A percentile compares a stretch with the other conserved stretches of the same genome.
Evolutionary conservation across 2,888 invertebrate genomes (phyloP).

Genomic region (Drosophila neotestacea): DNA sequence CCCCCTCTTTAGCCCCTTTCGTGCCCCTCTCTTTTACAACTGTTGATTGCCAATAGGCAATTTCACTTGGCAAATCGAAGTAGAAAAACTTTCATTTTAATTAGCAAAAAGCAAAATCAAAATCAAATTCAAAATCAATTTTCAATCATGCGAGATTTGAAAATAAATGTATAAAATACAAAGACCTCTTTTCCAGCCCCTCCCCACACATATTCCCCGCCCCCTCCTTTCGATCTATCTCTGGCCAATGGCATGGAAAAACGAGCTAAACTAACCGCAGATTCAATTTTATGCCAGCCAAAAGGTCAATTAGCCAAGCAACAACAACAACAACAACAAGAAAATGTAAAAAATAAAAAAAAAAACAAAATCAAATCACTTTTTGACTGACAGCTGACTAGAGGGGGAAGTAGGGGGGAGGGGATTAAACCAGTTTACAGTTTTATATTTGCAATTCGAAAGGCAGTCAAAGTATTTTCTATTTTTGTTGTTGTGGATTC

Average conservation of each 20-base stretch:
- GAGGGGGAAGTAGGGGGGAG: not conserved
- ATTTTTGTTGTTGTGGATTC: constrained; percentile 34
- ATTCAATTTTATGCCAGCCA: constrained; percentile 68
- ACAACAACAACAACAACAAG: constrained; percentile 6
- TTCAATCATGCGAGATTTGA: constrained; percentile 45
- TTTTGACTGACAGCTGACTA: constrained; percentile 47
- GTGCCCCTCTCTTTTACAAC: not conserved
- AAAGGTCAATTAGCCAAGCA: constrained; percentile 74
- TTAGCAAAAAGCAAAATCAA: constrained; percentile 55
- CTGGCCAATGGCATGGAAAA: constrained; percentile 45
- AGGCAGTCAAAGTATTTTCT: constrained; percentile 63
- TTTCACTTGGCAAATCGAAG: constrained; percentile 62
- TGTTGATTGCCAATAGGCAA: constrained; percentile 50
- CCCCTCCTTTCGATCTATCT: not conserved
- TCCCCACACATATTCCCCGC: not conserved
- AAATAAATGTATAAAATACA: constrained; percentile 32
- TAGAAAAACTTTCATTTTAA: constrained; percentile 75
- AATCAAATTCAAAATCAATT: constrained; percentile 67
- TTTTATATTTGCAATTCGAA: constrained; percentile 67
- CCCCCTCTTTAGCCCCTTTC: not conserved
- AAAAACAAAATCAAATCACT: constrained; percentile 61
- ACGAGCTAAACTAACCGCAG: constrained; percentile 61
- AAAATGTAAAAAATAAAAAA: constrained; percentile 22
- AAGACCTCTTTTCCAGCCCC: not conserved
- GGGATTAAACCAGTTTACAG: constrained; percentile 63